Evolutionary conservation across 2,888 invertebrate genomes (phyloP), one percentile per base, ranked within the genome.

Genomic region (Corbicula japonica): DNA sequence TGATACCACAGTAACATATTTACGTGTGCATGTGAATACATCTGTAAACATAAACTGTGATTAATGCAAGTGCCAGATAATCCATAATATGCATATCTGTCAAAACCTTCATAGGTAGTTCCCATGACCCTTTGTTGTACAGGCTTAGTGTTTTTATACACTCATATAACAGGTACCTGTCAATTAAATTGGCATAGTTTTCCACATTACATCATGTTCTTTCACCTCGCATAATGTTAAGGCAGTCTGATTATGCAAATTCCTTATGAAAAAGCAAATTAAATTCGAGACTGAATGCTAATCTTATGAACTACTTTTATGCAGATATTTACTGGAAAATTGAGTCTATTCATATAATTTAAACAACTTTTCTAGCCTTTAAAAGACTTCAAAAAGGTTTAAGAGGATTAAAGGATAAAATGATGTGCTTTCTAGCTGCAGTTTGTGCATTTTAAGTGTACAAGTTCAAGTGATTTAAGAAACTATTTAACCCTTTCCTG

Each of bases 151-250:
- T 50, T 63, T n/a, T 50, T 50, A 35, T 32, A 23, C 30, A 63
- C 50, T 18, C 8, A 6, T 35, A 23, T 34, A n/a, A 35, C 63
- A 63, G 23, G 15, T 12, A 18, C 8, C 63, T 50, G 63, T 63
- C 63, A 50, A 63, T 63, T 35, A 34, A 63, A 63, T 63, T 50
- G 0, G 30, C 21, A 26, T 8, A 4, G 38, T 23, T 23, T 50
- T 50, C 63, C 38, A 50, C 34, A 63, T 63, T 50, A 63, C 48
- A 48, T 63, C 44, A 63, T 34, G 48, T 32, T 63, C 35, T 63
- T 63, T 48, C 63, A 63, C 50, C 30, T 54, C 32, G 63, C n/a
- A 8, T 34, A 34, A 48, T 63, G 48, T 63, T 63, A 8, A 8
- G 32, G 21, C 21, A 6, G 35, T 56, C 23, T 56, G 32, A 56